Conservation (phyloP, 2,113 vertebrate species). For the Actenoides hombroni region DNA sequence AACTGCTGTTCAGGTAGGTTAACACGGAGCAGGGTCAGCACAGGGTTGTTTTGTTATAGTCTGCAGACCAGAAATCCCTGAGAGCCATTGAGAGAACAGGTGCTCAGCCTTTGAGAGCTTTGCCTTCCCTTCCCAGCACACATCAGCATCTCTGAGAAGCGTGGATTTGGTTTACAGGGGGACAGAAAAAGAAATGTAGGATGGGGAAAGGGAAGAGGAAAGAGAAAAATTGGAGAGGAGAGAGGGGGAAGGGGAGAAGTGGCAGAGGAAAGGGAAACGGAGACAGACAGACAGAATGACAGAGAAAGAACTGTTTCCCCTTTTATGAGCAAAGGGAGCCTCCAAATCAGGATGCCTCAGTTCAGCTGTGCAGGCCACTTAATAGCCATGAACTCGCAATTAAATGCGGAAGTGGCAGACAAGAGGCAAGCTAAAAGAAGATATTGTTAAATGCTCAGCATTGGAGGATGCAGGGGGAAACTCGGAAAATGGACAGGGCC, state of each 20-base stretch:
- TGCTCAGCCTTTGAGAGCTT: not conserved
- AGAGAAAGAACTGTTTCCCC: slow-evolving; percentile 69
- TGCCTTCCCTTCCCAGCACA: not conserved
- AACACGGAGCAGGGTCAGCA: fast-evolving
- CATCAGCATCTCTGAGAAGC: not conserved
- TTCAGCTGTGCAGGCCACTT: slow-evolving; percentile 83
- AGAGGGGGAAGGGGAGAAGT: not conserved
- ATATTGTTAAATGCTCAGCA: slow-evolving; percentile 78
- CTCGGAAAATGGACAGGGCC: slow-evolving; percentile 72
- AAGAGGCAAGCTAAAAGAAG: slow-evolving; percentile 80
- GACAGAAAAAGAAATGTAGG: not conserved
- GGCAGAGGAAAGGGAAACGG: slow-evolving; percentile 49
- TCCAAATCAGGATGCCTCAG: slow-evolving; percentile 46
- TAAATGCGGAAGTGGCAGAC: slow-evolving; percentile 88
- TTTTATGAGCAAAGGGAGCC: slow-evolving; percentile 54
- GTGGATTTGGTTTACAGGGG: not conserved
- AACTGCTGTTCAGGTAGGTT: not conserved
- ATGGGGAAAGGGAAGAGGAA: not conserved
- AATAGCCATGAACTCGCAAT: slow-evolving; percentile 87
- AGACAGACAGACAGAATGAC: slow-evolving; percentile 42
- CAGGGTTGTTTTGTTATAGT: not conserved
- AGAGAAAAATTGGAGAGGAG: not conserved
- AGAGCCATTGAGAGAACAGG: not conserved
- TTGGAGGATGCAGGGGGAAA: slow-evolving; percentile 58
- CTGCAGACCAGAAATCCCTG: not conserved